Base-by-base conservation (phyloP, 2,797 vertebrate genomes). In the Leucoraja ocellata region DNA sequence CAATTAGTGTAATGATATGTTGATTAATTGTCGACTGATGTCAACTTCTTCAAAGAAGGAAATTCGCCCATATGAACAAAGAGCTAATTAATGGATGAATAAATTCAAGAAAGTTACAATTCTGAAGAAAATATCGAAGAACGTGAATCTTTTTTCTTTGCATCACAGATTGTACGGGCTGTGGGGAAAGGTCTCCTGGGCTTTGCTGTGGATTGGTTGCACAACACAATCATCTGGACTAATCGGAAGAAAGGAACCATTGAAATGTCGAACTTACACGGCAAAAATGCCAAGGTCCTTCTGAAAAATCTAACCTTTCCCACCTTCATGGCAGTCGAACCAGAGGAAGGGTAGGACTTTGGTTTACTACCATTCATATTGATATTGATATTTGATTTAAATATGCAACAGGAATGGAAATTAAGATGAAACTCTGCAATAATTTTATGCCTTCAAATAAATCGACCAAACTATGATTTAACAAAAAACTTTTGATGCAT, bases 191-290 rank as follows among this genome's bases (percentile, higher is more conserved):
- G 97, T 93, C 95, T 98, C 94, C 97, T 98, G 5, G 98, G 97
- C 91, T 97, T 99, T 94, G 97, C 97, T 94, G 96, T 99, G 95
- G 97, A 99, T 95, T 99, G 98, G 98, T 95, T 98, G 95, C 96
- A 96, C 94, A 97, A 96, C 94, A 94, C 94, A 14, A 94, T 99
- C 71, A 96, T 98, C 88, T 98, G 98, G 98, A 97, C 97, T 93
- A 97, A 97, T 93, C 95, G 94, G 74, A 96, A 97, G 94, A 97
- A 97, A 94, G 97, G 98, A 95, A 97, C 95, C 90, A 97, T 99
- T 95, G 97, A 97, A 94, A 95, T 93, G 77, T 97, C 97, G 6
- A 96, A 97, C 93, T 94, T 96, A 93, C 96, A 97, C 94, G 98
- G 98, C 93, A 97, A 97, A 94, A 96, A 97, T 93, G 94, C 96